A percentile compares a stretch with the other conserved stretches of the same genome.
Conservation (phyloP, 2,888 invertebrate genomes). For the Drosophila fungiperda region DNA sequence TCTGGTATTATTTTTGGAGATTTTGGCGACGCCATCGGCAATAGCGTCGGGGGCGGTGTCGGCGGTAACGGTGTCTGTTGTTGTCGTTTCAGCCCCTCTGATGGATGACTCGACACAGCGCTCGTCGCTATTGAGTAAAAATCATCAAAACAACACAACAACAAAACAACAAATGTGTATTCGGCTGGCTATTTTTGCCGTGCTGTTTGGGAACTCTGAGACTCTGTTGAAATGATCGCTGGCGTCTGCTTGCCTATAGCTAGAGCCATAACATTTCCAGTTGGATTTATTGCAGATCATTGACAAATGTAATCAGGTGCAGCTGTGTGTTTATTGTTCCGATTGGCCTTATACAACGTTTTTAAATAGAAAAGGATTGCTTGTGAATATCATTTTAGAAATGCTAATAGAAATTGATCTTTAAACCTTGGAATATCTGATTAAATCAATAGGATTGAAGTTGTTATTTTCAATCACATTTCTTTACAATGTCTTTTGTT, state of each 20-base stretch:
- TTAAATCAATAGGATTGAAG: background rate
- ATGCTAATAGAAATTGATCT: background rate
- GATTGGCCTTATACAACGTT: background rate
- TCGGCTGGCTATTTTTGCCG: slow-evolving; percentile 47
- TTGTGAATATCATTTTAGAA: background rate
- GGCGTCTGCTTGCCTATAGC: background rate
- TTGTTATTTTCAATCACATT: background rate
- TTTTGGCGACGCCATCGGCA: slow-evolving; percentile 30
- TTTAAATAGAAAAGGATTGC: background rate
- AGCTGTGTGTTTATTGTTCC: slow-evolving; percentile 2
- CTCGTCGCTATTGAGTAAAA: slow-evolving; percentile 25
- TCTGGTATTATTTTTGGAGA: slow-evolving; percentile 69
- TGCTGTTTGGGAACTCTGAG: slow-evolving; percentile 24
- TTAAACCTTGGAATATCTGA: background rate
- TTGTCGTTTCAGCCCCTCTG: slow-evolving; percentile 48
- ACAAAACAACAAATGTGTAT: slow-evolving; percentile 34
- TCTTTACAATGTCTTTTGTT: background rate
- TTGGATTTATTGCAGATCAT: slow-evolving; percentile 38
- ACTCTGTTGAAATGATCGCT: slow-evolving; percentile 40
- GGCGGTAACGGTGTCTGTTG: slow-evolving; percentile 38
- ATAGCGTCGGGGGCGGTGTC: slow-evolving; percentile 3
- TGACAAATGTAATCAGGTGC: slow-evolving; percentile 48
- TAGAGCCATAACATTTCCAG: slow-evolving; percentile 37
- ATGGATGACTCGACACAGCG: slow-evolving; percentile 58
- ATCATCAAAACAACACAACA: slow-evolving; percentile 45